Evolutionary conservation across 2,797 vertebrate genomes (phyloP).

Genomic region (Muscicapa striata): DNA sequence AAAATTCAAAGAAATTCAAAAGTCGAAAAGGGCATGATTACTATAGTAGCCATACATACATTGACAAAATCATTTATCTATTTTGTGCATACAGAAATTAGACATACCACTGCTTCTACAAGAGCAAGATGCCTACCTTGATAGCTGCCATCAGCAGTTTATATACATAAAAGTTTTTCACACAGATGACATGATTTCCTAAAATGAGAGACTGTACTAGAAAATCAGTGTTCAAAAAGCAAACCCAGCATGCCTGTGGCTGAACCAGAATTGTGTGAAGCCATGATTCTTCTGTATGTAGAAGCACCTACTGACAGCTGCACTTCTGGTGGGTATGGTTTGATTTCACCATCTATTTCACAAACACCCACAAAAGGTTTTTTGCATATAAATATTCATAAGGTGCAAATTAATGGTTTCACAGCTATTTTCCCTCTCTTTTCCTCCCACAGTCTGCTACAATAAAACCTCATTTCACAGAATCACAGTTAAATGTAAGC

Average conservation of each 20-base stretch:
- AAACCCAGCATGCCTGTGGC: neutral
- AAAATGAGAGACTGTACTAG: neutral
- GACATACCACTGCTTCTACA: neutral
- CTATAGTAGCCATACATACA: neutral
- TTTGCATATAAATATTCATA: slow-evolving; percentile 2
- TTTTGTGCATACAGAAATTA: neutral
- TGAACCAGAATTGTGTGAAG: neutral
- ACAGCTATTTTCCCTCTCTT: neutral
- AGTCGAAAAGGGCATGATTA: neutral
- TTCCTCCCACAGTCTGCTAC: slow-evolving; percentile 2
- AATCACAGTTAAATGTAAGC: neutral
- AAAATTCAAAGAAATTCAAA: accelerated
- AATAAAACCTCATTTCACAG: slow-evolving; percentile 4
- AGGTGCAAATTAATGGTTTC: slow-evolving; percentile 55
- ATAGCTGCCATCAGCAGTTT: neutral
- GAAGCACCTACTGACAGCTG: neutral
- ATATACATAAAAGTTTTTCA: neutral
- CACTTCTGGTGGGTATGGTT: neutral
- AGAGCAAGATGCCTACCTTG: neutral
- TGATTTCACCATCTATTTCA: neutral
- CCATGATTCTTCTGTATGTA: neutral
- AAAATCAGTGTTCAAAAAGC: neutral
- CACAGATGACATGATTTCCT: neutral
- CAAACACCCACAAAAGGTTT: neutral
- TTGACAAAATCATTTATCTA: neutral